Conservation (phyloP, 2,888 invertebrate genomes). For the Acrobasis suavella region DNA sequence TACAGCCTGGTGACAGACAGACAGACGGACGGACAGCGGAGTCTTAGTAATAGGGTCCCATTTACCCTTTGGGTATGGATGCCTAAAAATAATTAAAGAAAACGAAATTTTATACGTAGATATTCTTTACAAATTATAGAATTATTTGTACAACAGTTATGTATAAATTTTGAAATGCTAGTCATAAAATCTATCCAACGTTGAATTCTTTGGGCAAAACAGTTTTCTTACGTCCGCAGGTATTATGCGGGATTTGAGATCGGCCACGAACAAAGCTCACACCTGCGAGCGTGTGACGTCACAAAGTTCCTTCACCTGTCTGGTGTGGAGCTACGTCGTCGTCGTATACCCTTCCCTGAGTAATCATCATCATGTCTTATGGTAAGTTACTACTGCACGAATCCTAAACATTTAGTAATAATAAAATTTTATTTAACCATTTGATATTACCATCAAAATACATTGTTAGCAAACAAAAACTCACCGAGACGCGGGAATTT, state of each 20-base stretch:
- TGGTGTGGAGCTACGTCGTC: constrained; percentile 34
- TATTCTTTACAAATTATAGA: no score
- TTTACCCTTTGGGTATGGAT: no score
- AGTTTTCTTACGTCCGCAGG: neutral
- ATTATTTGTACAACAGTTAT: neutral
- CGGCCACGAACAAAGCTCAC: constrained; percentile 44
- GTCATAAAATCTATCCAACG: neutral
- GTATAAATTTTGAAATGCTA: neutral
- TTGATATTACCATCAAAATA: neutral
- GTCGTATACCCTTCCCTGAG: no score
- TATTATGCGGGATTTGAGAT: neutral
- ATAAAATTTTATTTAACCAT: no score
- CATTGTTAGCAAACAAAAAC: constrained; percentile 25
- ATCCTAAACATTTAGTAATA: no score
- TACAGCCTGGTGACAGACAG: no score
- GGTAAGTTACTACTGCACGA: no score
- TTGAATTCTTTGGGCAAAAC: neutral
- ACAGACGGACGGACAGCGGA: no score
- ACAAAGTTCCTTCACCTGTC: constrained; percentile 66
- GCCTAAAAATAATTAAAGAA: no score
- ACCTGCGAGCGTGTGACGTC: constrained; percentile 60
- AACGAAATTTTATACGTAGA: no score
- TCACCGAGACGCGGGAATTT: constrained; percentile 32
- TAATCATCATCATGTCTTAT: neutral
- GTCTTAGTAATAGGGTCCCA: no score